Evolutionary conservation across 2,113 vertebrate species (phyloP), one percentile per base, ranked within the genome.

Genomic region (Barnardius zonarius): DNA sequence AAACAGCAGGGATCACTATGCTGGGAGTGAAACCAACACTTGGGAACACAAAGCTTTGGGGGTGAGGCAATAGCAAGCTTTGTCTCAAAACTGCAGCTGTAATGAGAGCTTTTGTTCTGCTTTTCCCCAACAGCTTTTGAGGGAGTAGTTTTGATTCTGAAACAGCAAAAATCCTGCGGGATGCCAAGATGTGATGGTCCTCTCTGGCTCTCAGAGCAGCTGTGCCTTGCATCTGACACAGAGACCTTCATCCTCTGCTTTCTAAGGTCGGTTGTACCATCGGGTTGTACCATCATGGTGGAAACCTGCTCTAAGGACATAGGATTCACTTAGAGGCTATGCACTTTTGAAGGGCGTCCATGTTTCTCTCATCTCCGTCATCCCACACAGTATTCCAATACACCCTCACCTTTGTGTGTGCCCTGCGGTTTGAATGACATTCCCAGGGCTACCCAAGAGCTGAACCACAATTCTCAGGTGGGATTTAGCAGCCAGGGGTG

Each of bases 171-270:
- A 20, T 30, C n/a, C 41, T 19, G 24, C 12, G 70, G 69, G n/a
- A 54, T 54, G 28, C 24, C 27, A 66, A 49, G 69, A 41, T 9
- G 8, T 0, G 5, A 35, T 10, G 23, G 14, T 37, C 39, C 4
- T 67, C 9, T 75, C 66, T 2, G 2, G 24, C 5, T 82, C 51
- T 94, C 0, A 3, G 49, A 81, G 82, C 55, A 57, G 63, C 49
- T 0, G 0, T 35, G 41, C 46, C 9, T 30, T 63, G 52, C 31
- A 28, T 8, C 13, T 3, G 27, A 84, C 35, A 37, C 33, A 74
- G 78, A 74, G 54, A 15, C 31, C 66, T 87, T 84, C 2, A 63
- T 33, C 51, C 28, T 51, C 63, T 75, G 20, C n/a, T 63, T 54
- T 49, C 19, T 30, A 49, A 59, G 39, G 70, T 63, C 25, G 59